A percentile compares a stretch with the other conserved stretches of the same genome.
Conservation (phyloP, 2,888 invertebrate genomes). For the Pristionchus maxplancki region DNA sequence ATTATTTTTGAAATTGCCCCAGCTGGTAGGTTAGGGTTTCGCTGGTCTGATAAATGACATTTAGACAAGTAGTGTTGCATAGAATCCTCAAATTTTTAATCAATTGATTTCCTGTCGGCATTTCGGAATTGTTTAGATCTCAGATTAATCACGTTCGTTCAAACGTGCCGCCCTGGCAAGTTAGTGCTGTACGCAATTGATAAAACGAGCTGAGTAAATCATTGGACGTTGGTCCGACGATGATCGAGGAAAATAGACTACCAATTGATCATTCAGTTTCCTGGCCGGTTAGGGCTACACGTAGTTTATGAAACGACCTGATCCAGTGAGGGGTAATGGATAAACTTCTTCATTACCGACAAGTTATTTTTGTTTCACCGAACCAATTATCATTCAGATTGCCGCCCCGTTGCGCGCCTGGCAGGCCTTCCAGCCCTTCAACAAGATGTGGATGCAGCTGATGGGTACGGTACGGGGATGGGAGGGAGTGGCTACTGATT, state of each 20-base stretch:
- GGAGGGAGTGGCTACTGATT: constrained; percentile 14
- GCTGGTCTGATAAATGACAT: too few species aligned
- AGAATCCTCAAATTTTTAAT: too few species aligned
- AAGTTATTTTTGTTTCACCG: too few species aligned
- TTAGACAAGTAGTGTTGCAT: too few species aligned
- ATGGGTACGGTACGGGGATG: neutral
- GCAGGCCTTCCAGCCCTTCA: constrained; percentile 59
- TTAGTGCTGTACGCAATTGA: neutral
- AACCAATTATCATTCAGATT: neutral
- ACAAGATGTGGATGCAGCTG: constrained; percentile 71
- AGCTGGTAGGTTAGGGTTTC: constrained; percentile 81
- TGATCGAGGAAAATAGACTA: neutral
- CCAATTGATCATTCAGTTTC: neutral
- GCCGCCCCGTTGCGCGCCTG: constrained; percentile 57
- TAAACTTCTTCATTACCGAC: constrained; percentile 74
- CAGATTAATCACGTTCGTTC: neutral
- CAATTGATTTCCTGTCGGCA: too few species aligned
- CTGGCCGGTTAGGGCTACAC: too few species aligned
- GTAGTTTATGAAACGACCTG: too few species aligned
- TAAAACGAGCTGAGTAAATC: neutral
- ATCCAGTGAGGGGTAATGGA: too few species aligned
- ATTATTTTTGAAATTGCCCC: too few species aligned
- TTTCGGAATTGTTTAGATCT: too few species aligned
- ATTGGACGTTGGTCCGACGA: neutral
- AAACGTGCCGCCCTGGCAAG: neutral